Conservation (phyloP, 1,140 invertebrate species). For the Euschistus heros region DNA sequence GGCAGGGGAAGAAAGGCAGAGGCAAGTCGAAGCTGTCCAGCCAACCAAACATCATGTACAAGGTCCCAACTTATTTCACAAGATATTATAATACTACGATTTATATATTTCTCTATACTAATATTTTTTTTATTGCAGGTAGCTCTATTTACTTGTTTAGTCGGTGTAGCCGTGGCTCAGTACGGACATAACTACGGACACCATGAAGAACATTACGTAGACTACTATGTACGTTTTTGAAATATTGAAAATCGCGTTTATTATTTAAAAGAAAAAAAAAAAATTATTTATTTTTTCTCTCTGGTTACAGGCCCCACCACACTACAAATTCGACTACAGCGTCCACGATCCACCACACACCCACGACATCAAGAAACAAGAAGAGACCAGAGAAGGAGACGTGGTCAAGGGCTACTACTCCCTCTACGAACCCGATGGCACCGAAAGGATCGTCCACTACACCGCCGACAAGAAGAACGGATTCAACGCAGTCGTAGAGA, state of each 20-base stretch:
- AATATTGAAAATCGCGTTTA: neutral
- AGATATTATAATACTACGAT: too few relatives aligned
- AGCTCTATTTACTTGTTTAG: neutral
- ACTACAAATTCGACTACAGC: constrained; percentile 43
- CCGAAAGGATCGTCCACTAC: constrained; percentile 9
- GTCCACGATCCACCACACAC: constrained; percentile 42
- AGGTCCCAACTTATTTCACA: neutral
- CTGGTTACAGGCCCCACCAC: constrained; percentile 31
- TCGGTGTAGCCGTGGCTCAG: neutral
- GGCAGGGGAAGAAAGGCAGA: too few relatives aligned
- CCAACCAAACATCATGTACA: too few relatives aligned
- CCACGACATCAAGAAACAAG: constrained; percentile 40
- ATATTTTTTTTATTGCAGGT: neutral
- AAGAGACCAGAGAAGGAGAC: constrained; percentile 34
- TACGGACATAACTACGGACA: constrained; percentile 6
- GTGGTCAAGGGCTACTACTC: constrained; percentile 11
- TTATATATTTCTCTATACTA: too few relatives aligned
- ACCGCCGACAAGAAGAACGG: constrained; percentile 11
- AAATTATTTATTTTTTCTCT: too few relatives aligned
- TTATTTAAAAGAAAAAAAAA: neutral
- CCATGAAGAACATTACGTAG: constrained; percentile 5
- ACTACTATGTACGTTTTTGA: constrained; percentile 18
- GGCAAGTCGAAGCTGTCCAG: too few relatives aligned
- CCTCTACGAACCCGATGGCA: constrained; percentile 12
- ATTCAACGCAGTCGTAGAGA: constrained; percentile 5